These are phyloP conservation scores for Oreotrochilus melanogaster DNA, from an alignment of 2,113 vertebrate genomes.

Conservation along the genomic window DNA sequence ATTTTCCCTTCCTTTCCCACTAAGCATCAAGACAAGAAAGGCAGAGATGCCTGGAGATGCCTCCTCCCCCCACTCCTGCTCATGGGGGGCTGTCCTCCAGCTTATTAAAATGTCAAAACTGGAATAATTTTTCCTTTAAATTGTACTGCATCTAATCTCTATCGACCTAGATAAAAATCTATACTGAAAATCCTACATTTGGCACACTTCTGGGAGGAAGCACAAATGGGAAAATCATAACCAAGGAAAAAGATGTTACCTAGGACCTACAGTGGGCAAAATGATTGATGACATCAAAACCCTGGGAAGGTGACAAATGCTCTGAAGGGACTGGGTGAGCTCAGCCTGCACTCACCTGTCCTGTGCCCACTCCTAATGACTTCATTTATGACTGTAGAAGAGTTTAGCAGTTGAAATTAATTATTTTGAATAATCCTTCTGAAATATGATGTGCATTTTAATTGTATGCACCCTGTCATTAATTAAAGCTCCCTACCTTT, in stretches of 20 bases:
- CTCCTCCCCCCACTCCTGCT: neutral
- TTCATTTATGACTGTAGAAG: constrained; percentile 41
- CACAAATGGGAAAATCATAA: neutral
- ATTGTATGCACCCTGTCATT: constrained; percentile 39
- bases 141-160: neutral
- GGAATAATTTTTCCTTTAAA: neutral
- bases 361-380: constrained; percentile 52
- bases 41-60: neutral
- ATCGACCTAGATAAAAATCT: neutral
- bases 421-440: constrained; percentile 63
- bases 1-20: neutral
- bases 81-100: neutral
- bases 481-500: constrained; percentile 66
- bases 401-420: constrained; percentile 52
- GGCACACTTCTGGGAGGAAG: neutral
- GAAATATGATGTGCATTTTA: constrained; percentile 49
- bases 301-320: neutral
- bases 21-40: neutral
- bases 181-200: neutral
- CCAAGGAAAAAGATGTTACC: neutral
- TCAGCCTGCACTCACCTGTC: neutral
- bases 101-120: neutral
- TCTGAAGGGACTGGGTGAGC: neutral
- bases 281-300: constrained; percentile 47
- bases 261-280: neutral